Evolutionary conservation across 2,113 vertebrate species (phyloP), one percentile per base, ranked within the genome.

Genomic region (Emydura subglobosa): DNA sequence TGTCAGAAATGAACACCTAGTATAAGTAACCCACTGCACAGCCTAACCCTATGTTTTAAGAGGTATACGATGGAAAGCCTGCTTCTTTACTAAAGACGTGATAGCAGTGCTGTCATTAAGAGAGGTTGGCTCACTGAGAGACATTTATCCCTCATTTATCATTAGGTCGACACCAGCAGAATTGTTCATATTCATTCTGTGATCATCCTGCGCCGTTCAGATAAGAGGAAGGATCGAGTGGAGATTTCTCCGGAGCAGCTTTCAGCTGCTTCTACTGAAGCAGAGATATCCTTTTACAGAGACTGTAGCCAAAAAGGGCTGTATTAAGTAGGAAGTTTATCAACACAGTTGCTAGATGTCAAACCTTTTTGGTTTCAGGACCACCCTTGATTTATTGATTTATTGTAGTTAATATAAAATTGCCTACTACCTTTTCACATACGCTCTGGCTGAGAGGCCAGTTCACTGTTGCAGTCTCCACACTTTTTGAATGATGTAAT

Each of bases 241-340:
- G 99, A 99, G 96, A 99, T 99, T 94, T 99, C 99, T 0, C 99
- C 99, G 1, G 99, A 99, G 97, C 99, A 99, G 97, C 99, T 99
- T 39, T 99, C 99, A 2, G 99, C 99, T 3, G 99, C 99, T 54
- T 99, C 99, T 78, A 99, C 99, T 5, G 99, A 99, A 95, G 99
- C 99, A 7, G 99, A 99, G 97, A 99, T 99, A 99, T 99, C 99
- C 99, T 99, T 99, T 86, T 5, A 39, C 1, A 57, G 34, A 49
- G 5, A 2, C 55, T 25, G 34, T 83, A 57, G 42, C n/a, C 79
- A n/a, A 13, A 3, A 82, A 39, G 65, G 65, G 65, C 19, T 27
- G 9, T 78, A 4, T 25, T 78, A 25, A 47, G 24, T 44, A 78
- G 25, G n/a, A 31, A 49, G 5, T 5, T 50, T 0, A 0, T 27